Percentiles rank a stretch among this genome's conserved stretches.
phyloP scores from a whole-genome alignment of 2,113 vertebrate species.

The Scopus umbretta region DNA sequence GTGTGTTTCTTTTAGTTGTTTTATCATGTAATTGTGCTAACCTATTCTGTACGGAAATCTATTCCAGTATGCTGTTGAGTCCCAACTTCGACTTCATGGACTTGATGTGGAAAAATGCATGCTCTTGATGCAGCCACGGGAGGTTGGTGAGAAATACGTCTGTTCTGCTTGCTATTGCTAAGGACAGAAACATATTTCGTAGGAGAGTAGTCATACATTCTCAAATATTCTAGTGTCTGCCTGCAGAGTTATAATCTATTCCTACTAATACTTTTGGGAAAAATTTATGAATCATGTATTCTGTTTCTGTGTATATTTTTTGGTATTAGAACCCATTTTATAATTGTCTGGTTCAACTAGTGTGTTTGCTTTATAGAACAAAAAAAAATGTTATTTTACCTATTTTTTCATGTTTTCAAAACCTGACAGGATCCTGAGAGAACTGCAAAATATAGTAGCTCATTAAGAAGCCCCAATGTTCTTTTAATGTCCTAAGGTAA shows the following conservation, averaged over 20 bases:
- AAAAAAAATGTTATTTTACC: not conserved
- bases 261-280: too few species aligned
- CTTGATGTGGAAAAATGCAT: constrained; percentile 80
- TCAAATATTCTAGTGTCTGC: not conserved
- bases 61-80: constrained; percentile 88
- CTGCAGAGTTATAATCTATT: not conserved
- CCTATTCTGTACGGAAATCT: not conserved
- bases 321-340: not conserved
- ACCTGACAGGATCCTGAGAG: not conserved
- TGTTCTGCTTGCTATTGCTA: not conserved
- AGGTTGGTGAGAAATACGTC: constrained; percentile 68
- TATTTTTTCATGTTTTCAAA: not conserved
- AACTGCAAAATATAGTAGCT: not conserved
- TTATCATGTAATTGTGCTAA: not conserved
- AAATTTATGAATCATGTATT: not conserved
- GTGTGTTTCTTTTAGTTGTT: not conserved
- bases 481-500: not conserved
- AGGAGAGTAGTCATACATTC: not conserved
- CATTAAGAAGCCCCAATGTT: not conserved
- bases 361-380: not conserved
- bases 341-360: not conserved
- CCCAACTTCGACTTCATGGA: constrained; percentile 84
- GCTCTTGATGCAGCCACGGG: constrained; percentile 78
- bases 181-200: not conserved
- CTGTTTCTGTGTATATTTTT: not conserved